These are phyloP conservation scores for Thripadectes ignobilis DNA, from an alignment of 2,797 vertebrate species.

Conservation along the genomic window DNA sequence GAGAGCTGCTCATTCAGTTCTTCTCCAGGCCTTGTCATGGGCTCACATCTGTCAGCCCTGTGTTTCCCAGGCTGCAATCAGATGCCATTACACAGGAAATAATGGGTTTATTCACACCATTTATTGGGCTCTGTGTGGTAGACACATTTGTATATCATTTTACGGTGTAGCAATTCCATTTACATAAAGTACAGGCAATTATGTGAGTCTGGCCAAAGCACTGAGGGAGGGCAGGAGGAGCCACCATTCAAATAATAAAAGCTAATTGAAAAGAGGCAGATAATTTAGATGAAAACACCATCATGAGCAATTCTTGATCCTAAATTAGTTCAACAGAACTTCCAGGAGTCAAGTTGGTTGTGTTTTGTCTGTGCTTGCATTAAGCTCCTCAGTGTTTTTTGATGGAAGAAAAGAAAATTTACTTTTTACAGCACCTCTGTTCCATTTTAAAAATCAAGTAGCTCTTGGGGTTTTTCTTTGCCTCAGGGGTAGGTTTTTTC, in stretches of 20 bases:
- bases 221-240: neutral
- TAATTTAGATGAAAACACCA: slow-evolving; percentile 26
- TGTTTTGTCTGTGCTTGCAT: neutral
- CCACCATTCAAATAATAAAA: slow-evolving; percentile 9
- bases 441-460: neutral
- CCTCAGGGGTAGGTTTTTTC: neutral
- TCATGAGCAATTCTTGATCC: neutral
- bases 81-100: slow-evolving; percentile 58
- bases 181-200: slow-evolving; percentile 68
- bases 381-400: neutral
- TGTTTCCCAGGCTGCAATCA: slow-evolving; percentile 66
- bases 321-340: neutral
- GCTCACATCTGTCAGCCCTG: slow-evolving; percentile 75
- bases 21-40: neutral
- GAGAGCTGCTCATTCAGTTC: slow-evolving; percentile 49
- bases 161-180: slow-evolving; percentile 69
- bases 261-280: neutral
- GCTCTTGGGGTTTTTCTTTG: neutral
- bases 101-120: slow-evolving; percentile 63
- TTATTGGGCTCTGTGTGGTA: slow-evolving; percentile 48
- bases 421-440: neutral
- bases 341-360: neutral
- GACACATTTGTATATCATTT: slow-evolving; percentile 76
- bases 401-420: neutral
- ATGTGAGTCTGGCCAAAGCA: neutral